phyloP scores from a whole-genome alignment of 2,797 vertebrate genomes.

The Lagodon rhomboides region DNA sequence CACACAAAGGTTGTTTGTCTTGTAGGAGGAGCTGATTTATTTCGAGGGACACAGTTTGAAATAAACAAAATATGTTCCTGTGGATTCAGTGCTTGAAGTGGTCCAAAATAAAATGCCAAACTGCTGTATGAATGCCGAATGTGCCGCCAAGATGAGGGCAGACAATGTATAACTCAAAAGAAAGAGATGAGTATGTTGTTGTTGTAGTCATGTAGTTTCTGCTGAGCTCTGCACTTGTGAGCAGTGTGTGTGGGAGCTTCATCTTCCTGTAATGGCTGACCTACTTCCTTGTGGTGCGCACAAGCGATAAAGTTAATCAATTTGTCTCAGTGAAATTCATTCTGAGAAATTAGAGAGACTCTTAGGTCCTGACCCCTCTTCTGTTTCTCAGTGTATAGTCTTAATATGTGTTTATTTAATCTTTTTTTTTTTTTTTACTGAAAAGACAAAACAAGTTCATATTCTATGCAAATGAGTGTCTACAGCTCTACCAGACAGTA shows the following conservation, averaged over 20 bases:
- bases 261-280: conserved; percentile 2
- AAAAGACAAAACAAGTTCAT: background rate
- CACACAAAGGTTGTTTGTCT: conserved; percentile 4
- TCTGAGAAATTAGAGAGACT: too few relatives aligned
- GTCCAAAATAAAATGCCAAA: background rate
- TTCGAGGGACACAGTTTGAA: background rate
- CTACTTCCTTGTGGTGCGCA: background rate
- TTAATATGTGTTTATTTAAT: too few relatives aligned
- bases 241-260: background rate
- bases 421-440: too few relatives aligned
- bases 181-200: background rate
- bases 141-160: background rate
- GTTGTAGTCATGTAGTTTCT: background rate
- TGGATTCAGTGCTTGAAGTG: background rate
- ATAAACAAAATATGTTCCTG: background rate
- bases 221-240: background rate
- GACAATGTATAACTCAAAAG: too few relatives aligned
- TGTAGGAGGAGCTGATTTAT: background rate
- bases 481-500: background rate
- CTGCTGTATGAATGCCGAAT: background rate
- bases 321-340: too few relatives aligned
- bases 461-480: background rate
- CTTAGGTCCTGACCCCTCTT: too few relatives aligned
- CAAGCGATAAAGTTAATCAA: background rate
- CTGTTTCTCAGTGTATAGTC: too few relatives aligned